A percentile compares a stretch with the other conserved stretches of the same genome.
phyloP scores from a whole-genome alignment of 2,888 invertebrate species.

The Epistrophella euchroma region DNA sequence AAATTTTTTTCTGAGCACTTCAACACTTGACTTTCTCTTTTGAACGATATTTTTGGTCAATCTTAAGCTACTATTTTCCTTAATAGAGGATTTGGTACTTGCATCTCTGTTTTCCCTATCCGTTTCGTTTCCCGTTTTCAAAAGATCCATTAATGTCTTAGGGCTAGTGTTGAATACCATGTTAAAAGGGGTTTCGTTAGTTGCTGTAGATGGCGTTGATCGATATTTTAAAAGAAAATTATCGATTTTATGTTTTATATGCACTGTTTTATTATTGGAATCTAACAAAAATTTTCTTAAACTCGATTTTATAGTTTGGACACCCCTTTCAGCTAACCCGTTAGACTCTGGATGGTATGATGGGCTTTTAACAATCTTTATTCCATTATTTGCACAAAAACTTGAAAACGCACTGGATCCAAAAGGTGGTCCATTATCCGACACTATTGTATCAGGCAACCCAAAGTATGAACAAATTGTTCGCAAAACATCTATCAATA shows the following conservation, averaged over 20 bases:
- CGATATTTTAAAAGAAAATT: constrained; percentile 10
- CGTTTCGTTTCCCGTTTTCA: not conserved
- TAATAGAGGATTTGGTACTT: no score
- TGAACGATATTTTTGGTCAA: not conserved
- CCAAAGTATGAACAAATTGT: no score
- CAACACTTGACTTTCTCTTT: no score
- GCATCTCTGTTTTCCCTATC: not conserved
- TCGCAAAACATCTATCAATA: no score
- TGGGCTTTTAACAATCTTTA: no score
- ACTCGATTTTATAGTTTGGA: not conserved
- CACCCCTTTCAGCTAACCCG: not conserved
- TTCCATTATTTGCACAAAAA: no score
- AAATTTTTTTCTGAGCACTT: no score
- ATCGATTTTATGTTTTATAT: constrained; percentile 9
- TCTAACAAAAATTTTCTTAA: constrained; percentile 1
- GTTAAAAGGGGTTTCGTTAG: constrained; percentile 11
- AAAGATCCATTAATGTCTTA: constrained; percentile 8
- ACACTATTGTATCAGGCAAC: no score
- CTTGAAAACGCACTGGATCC: no score
- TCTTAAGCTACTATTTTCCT: not conserved
- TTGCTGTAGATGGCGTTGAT: constrained; percentile 17
- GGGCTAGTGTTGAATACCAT: constrained; percentile 11
- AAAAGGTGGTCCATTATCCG: no score
- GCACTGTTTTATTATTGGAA: not conserved
- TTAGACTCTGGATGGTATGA: no score